phyloP scores from a whole-genome alignment of 2,888 invertebrate genomes.

The Phengaris arion region DNA sequence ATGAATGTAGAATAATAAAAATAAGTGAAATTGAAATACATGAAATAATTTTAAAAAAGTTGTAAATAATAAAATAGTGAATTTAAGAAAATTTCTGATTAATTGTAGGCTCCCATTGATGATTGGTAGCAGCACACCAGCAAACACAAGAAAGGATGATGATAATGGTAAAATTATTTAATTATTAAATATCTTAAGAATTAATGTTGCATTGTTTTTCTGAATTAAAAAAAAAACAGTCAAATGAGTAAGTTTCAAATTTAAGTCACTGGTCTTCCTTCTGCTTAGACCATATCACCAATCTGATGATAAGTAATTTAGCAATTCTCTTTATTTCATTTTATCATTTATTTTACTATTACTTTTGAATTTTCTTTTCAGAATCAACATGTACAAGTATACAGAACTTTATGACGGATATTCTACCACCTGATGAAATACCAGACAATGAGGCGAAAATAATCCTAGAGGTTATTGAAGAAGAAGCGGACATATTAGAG shows the following conservation, averaged over 20 bases:
- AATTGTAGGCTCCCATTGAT: conserved; percentile 56
- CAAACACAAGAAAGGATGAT: conserved; percentile 56
- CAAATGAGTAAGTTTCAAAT: too few species aligned
- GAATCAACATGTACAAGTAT: conserved; percentile 72
- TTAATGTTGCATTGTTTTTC: too few species aligned
- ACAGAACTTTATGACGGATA: conserved; percentile 68
- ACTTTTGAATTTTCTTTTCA: conserved; percentile 43
- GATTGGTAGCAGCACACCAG: conserved; percentile 58
- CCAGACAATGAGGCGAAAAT: conserved; percentile 62
- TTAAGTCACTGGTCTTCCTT: too few species aligned
- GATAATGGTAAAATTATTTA: conserved; percentile 58
- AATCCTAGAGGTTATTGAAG: conserved; percentile 64
- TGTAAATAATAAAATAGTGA: too few species aligned
- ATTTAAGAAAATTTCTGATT: conserved; percentile 9
- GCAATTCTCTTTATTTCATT: not conserved
- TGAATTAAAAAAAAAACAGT: too few species aligned
- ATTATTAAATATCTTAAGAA: too few species aligned
- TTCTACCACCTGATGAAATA: conserved; percentile 61
- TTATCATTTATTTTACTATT: not conserved
- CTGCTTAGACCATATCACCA: too few species aligned
- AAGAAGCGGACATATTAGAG: conserved; percentile 66
- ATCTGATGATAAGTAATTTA: too few species aligned
- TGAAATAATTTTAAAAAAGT: too few species aligned
- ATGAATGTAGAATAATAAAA: too few species aligned
- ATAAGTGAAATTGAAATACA: too few species aligned